Evolutionary conservation across 2,797 vertebrate species (phyloP).

Genomic region (Esox lucius): DNA sequence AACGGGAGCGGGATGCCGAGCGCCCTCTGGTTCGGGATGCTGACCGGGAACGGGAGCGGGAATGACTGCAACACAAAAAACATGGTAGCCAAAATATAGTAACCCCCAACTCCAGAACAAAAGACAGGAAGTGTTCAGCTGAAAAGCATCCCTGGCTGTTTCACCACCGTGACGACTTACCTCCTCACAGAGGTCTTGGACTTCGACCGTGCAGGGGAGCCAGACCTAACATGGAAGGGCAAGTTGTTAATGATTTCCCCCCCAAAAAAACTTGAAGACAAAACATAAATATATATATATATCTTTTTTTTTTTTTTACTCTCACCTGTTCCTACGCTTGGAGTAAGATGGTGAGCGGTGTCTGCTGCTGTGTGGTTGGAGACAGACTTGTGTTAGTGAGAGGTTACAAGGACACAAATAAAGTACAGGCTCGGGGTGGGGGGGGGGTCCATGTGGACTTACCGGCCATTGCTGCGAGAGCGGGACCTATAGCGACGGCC

Average conservation of each 20-base stretch:
- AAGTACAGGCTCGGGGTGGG: not conserved
- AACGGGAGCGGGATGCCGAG: constrained; percentile 72
- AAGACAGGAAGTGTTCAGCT: not conserved
- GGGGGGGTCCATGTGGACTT: not conserved
- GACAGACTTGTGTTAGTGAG: constrained; percentile 3
- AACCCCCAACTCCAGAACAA: not conserved
- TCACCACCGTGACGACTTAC: constrained; percentile 45
- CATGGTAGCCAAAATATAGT: not conserved
- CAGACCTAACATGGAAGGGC: constrained; percentile 64
- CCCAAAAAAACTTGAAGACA: not conserved
- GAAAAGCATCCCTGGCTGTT: not conserved
- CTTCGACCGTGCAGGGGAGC: constrained; percentile 73
- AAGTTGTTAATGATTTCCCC: not conserved
- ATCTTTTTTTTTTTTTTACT: not conserved
- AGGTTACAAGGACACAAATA: not conserved
- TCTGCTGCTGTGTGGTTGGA: constrained; percentile 56
- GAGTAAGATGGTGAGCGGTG: constrained; percentile 77
- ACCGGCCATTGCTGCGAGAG: constrained; percentile 78
- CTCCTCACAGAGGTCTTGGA: constrained; percentile 79
- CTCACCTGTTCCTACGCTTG: constrained; percentile 78
- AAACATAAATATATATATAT: not conserved
- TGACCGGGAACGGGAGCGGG: constrained; percentile 69
- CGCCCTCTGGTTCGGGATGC: constrained; percentile 68
- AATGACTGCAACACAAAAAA: constrained; percentile 59
- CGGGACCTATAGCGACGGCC: constrained; percentile 76